Percentiles rank a stretch among this genome's conserved stretches.
These are phyloP conservation scores for Garrulus glandarius DNA, from an alignment of 2,797 vertebrate species.

Conservation along the genomic window DNA sequence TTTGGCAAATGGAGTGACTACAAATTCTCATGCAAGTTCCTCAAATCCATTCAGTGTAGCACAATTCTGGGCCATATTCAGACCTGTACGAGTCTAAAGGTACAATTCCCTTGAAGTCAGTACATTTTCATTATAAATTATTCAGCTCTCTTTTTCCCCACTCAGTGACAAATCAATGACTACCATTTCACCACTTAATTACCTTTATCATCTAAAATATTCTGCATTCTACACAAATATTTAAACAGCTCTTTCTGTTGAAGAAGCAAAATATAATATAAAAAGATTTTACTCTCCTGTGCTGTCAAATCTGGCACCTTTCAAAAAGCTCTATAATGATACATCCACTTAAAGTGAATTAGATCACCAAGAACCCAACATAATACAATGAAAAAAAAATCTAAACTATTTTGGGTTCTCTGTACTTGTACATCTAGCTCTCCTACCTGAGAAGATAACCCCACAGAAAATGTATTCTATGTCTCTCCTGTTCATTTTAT, in stretches of 20 bases:
- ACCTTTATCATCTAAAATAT: slow-evolving; percentile 62
- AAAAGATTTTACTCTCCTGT: slow-evolving; percentile 41
- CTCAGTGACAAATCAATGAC: slow-evolving; percentile 59
- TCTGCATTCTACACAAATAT: slow-evolving; percentile 63
- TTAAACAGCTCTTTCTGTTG: slow-evolving; percentile 54
- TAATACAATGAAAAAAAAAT: slow-evolving; percentile 8
- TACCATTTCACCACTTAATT: slow-evolving; percentile 62
- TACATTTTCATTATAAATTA: slow-evolving; percentile 54
- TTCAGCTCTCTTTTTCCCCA: slow-evolving; percentile 40
- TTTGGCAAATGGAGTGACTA: neutral
- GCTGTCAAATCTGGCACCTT: slow-evolving; percentile 54
- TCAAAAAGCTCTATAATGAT: slow-evolving; percentile 32
- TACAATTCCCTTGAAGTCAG: neutral
- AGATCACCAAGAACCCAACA: slow-evolving; percentile 44
- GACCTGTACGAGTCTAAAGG: neutral
- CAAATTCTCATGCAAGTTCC: neutral
- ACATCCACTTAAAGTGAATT: slow-evolving; percentile 52
- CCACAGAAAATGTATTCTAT: neutral
- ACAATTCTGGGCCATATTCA: neutral
- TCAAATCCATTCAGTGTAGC: neutral
- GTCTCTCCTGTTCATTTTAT: slow-evolving; percentile 12
- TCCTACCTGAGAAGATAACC: slow-evolving; percentile 5
- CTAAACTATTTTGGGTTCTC: slow-evolving; percentile 37
- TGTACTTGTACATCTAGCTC: slow-evolving; percentile 6
- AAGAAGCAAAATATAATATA: slow-evolving; percentile 56